Base-by-base conservation (phyloP, 2,797 vertebrate species). In the Manis javanica region DNA sequence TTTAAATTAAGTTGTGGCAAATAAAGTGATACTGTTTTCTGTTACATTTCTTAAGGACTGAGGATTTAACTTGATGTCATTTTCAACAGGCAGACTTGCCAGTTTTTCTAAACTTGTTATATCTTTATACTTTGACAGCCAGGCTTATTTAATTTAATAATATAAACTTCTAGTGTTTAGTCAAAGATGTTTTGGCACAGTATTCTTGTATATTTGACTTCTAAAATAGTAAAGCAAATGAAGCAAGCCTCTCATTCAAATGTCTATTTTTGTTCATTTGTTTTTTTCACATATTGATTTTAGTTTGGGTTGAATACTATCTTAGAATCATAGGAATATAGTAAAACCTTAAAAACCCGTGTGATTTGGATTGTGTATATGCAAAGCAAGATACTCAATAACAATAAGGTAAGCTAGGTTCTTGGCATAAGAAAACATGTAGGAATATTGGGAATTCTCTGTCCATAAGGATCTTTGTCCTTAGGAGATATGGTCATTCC, bases 201-300 rank as follows among this genome's bases (percentile, higher is more conserved):
- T 75, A 39, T 89, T 84, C 19, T 78, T 94, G 39, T 91, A 31
- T 84, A 82, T 94, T 96, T 95, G 69, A 87, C 74, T 89, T 90
- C 31, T 34, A 85, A 23, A 93, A 37, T 34, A 91, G 51, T 68
- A 96, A 93, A 97, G 74, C 24, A 94, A 94, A 85, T 49, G 26
- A 74, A 90, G 26, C 11, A 57, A 51, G 3, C 53, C 23, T 93
- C 75, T 90, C 37, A 39, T 7, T 85, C 57, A 94, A 34, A 90
- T 82, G 18, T 63, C 53, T 34, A 29, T 29, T 78, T 90, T 63
- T 83, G 3, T 84, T 34, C 8, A 9, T 63, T 95, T 87, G 46
- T 16, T 61, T 86, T 83, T 94, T 81, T 39, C 7, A 64, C 4
- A 23, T 90, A 42, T 74, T 85, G 24, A 82, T 72, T 95, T 93